Evolutionary conservation across 2,888 invertebrate species (phyloP), one percentile per base, ranked within the genome.

Genomic region (Eristalinus aeneus): DNA sequence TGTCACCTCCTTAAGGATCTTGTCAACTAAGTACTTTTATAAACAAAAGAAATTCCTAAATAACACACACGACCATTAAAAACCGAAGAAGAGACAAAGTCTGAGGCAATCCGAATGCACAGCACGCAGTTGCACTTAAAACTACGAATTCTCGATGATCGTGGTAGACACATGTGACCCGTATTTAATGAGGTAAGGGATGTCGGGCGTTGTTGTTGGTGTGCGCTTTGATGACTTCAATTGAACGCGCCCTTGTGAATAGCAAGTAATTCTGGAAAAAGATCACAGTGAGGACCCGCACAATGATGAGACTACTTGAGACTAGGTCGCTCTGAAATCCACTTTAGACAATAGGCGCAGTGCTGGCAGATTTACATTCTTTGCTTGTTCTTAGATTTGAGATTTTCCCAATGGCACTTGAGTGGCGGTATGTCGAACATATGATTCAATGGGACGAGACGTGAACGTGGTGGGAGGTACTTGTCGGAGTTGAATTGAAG

Each of bases 221-320:
- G 12, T 56, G 23, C 2, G 23, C 39, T 69, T 16, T 53, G 64
- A 63, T 39, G 16, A 54, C 69, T 77, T 78, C 83, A 83, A 83
- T 79, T 84, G 73, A 61, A 53, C 69, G 46, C 79, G 83, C 60
- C 78, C 74, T 83, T 83, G 78, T 77, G 69, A 22, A 64, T 78
- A 10, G 27, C 36, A 58, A 78, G 27, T 53, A 58, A 78, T 71
- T 64, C 68, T 64, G 39, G 2, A 67, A 34, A 32, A 32, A 20
- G 34, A 20, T 20, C 39, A 39, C 31, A 16, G 9, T 36, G 22
- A 64, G 12, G 67, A 56, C 83, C 83, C 78, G 73, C 68, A 83
- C 69, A 78, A 73, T 82, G 39, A 64, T 72, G 22, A 56, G 64
- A 78, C 67, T 65, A 77, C 72, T 78, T 71, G 58, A 78, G 60